These are phyloP conservation scores for Myotis lucifugus DNA, from an alignment of 2,113 vertebrate genomes.

Conservation along the genomic window DNA sequence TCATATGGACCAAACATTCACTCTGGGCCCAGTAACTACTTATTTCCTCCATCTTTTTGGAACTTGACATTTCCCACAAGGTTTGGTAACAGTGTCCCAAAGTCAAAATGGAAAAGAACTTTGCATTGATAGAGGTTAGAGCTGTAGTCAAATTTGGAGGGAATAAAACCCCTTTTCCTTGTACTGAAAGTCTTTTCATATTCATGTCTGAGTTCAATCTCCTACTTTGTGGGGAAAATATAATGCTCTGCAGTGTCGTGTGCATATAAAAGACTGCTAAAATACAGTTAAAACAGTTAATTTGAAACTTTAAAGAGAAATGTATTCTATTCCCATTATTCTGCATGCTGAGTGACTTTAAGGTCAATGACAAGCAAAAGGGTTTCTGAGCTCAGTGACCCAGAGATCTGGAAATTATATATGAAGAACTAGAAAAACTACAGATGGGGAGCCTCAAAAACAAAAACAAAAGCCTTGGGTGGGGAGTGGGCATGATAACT, in stretches of 20 bases:
- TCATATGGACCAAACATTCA: background rate
- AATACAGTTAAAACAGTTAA: background rate
- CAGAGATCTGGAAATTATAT: background rate
- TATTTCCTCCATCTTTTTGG: slow-evolving; percentile 33
- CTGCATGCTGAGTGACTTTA: background rate
- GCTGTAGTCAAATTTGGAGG: slow-evolving; percentile 61
- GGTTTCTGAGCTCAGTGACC: background rate
- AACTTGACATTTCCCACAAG: slow-evolving; percentile 67
- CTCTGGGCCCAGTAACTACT: background rate
- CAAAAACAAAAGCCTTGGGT: background rate
- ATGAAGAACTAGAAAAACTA: background rate
- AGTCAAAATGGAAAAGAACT: slow-evolving; percentile 55
- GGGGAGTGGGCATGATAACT: no score
- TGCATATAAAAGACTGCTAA: background rate
- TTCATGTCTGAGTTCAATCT: background rate
- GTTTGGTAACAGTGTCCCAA: slow-evolving; percentile 65
- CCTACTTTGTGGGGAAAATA: background rate
- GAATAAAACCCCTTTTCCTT: slow-evolving; percentile 39
- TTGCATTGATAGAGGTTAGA: slow-evolving; percentile 66
- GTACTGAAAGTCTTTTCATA: slow-evolving; percentile 14
- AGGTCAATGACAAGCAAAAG: background rate
- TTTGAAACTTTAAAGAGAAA: slow-evolving; percentile 34
- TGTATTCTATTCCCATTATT: background rate
- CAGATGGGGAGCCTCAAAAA: background rate
- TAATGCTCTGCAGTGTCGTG: background rate